These are phyloP conservation scores for Cephonodes hylas DNA, from an alignment of 2,888 invertebrate species.

Conservation along the genomic window DNA sequence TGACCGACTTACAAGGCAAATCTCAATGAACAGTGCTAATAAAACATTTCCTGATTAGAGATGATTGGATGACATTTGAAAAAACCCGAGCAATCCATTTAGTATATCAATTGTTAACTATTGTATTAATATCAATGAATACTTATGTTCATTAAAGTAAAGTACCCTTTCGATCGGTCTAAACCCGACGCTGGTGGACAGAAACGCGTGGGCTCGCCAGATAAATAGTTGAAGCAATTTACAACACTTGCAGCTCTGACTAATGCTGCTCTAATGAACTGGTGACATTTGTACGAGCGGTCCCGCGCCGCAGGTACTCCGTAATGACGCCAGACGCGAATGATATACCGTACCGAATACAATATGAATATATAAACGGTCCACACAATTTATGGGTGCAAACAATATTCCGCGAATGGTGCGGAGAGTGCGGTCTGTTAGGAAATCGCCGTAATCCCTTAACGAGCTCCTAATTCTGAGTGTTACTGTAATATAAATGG, in stretches of 20 bases:
- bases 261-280: conserved; percentile 71
- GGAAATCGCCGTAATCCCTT: conserved; percentile 2
- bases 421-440: background rate
- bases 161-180: background rate
- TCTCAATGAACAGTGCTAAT: conserved; percentile 4
- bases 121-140: background rate
- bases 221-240: conserved; percentile 64
- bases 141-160: background rate
- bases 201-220: conserved; percentile 55
- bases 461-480: background rate
- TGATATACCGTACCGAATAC: conserved; percentile 6
- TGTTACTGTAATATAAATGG: background rate
- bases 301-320: conserved; percentile 21
- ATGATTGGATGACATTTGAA: background rate
- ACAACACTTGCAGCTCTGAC: conserved; percentile 54
- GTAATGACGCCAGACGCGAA: conserved; percentile 13
- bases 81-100: background rate
- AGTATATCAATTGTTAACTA: background rate
- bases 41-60: conserved; percentile 3
- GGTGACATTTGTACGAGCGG: conserved; percentile 52
- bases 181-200: conserved; percentile 22
- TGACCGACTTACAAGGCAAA: conserved; percentile 2
- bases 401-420: conserved; percentile 2
- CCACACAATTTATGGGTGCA: conserved; percentile 7
- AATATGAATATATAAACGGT: conserved; percentile 12